A percentile compares a stretch with the other conserved stretches of the same genome.
These are phyloP conservation scores for Lacerta agilis DNA, from an alignment of 2,797 vertebrate genomes.

Conservation along the genomic window DNA sequence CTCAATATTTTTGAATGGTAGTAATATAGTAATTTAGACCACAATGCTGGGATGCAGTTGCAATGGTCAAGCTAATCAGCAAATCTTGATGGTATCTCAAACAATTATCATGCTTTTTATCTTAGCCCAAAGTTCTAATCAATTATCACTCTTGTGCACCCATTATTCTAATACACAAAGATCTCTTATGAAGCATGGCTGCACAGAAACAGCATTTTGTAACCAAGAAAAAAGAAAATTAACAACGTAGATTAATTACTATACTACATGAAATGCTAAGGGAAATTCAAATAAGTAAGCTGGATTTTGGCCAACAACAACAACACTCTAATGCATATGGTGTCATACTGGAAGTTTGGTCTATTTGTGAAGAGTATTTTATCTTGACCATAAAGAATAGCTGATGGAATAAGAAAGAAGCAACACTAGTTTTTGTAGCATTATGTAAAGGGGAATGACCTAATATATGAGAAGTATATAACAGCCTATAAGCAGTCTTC, in stretches of 20 bases:
- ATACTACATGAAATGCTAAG: neutral
- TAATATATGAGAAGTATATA: neutral
- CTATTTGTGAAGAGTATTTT: neutral
- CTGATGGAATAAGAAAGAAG: neutral
- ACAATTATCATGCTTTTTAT: neutral
- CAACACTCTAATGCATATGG: neutral
- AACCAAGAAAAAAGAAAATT: constrained; percentile 30
- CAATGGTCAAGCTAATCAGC: neutral
- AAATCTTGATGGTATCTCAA: neutral
- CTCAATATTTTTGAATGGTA: neutral
- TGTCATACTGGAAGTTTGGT: neutral
- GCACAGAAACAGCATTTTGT: neutral
- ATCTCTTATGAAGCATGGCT: neutral
- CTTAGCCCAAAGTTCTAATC: neutral
- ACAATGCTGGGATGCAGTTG: neutral
- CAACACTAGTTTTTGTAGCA: neutral
- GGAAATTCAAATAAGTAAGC: neutral
- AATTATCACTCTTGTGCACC: constrained; percentile 11
- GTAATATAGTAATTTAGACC: neutral
- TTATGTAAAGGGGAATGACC: neutral
- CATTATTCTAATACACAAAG: constrained; percentile 18
- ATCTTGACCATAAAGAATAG: neutral
- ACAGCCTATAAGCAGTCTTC: too few relatives aligned
- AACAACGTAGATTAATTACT: neutral
- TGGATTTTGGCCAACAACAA: neutral